phyloP scores from a whole-genome alignment of 2,888 invertebrate genomes.

The Hydropsyche betteni region DNA sequence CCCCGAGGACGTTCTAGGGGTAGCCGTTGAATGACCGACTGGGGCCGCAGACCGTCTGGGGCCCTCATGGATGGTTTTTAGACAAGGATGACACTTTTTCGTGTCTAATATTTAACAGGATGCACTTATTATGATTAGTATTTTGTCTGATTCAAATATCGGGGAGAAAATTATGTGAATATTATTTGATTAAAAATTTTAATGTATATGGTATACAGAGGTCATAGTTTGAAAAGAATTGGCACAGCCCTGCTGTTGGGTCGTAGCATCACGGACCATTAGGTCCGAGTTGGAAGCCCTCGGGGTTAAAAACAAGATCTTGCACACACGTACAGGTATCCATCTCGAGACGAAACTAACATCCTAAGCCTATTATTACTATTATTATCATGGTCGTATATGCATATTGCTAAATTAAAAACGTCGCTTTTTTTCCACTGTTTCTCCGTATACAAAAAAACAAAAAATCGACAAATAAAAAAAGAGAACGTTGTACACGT shows the following conservation, averaged over 20 bases:
- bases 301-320: slow-evolving; percentile 16
- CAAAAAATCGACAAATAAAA: too few relatives aligned
- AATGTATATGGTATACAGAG: too few relatives aligned
- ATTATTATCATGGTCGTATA: slow-evolving; percentile 30
- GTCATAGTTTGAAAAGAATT: too few relatives aligned
- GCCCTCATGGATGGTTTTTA: not conserved
- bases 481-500: too few relatives aligned
- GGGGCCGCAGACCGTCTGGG: slow-evolving; percentile 26
- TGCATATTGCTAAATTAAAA: slow-evolving; percentile 33
- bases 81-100: too few relatives aligned
- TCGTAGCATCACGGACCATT: slow-evolving; percentile 22
- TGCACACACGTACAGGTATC: slow-evolving; percentile 9
- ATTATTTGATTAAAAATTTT: too few relatives aligned
- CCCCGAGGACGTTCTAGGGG: slow-evolving; percentile 23
- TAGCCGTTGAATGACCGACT: slow-evolving; percentile 22
- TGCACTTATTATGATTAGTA: too few relatives aligned
- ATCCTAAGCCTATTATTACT: slow-evolving; percentile 32
- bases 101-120: too few relatives aligned
- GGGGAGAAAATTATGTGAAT: too few relatives aligned
- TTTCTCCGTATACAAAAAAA: not conserved
- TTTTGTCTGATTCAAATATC: too few relatives aligned
- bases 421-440: slow-evolving; percentile 10
- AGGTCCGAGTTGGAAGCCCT: slow-evolving; percentile 15
- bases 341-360: slow-evolving; percentile 12
- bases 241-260: too few relatives aligned